Percentiles rank a stretch among this genome's conserved stretches.
Conservation (phyloP, 1,140 invertebrate genomes). For the Nephila pilipes region DNA sequence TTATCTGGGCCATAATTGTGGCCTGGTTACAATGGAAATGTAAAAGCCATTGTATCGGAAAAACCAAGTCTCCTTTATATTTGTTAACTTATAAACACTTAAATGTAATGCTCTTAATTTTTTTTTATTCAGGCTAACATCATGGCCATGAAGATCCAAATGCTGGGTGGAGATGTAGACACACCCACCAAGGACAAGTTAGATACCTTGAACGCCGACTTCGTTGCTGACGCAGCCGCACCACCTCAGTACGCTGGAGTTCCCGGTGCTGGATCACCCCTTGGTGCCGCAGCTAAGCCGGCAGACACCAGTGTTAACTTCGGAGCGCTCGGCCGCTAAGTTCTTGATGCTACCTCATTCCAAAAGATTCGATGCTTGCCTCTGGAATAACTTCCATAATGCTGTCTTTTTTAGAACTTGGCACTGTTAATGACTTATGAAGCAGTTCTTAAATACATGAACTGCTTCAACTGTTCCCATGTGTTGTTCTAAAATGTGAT, state of each 20-base stretch:
- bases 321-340: background rate
- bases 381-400: background rate
- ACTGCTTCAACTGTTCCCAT: background rate
- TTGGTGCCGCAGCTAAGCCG: background rate
- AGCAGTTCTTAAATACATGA: no score
- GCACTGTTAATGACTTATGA: no score
- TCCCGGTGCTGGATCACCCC: no score
- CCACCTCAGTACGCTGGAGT: background rate
- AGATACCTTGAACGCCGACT: background rate
- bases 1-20: no score
- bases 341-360: background rate
- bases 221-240: background rate
- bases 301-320: background rate
- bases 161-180: background rate
- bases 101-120: background rate
- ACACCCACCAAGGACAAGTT: background rate
- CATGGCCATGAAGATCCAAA: background rate
- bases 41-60: no score
- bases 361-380: background rate
- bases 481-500: background rate
- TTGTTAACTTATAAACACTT: no score
- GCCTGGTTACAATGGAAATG: no score
- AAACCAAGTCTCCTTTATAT: no score
- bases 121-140: background rate
- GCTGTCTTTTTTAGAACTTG: no score